phyloP scores from a whole-genome alignment of 2,113 vertebrate genomes.

The Etheostoma spectabile region DNA sequence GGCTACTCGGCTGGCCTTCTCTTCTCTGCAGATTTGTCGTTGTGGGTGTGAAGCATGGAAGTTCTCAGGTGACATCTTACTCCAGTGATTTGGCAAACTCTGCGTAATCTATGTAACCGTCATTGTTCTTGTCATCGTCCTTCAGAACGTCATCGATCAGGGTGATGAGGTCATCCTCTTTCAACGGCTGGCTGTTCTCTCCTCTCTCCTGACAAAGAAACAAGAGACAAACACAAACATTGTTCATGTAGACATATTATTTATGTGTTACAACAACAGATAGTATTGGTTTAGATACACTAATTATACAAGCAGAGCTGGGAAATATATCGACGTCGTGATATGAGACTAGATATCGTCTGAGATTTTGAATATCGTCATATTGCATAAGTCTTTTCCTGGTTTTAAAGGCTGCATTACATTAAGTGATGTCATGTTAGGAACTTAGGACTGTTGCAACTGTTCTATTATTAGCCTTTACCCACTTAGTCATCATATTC shows the following conservation, averaged over 20 bases:
- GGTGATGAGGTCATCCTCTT: slow-evolving; percentile 91
- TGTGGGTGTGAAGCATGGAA: background rate
- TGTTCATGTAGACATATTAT: background rate
- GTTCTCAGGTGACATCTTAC: slow-evolving; percentile 62
- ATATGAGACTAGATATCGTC: too few relatives aligned
- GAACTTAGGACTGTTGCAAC: too few relatives aligned
- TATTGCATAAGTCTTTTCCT: too few relatives aligned
- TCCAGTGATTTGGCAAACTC: slow-evolving; percentile 97
- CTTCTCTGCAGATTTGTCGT: slow-evolving; percentile 4
- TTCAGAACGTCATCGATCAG: slow-evolving; percentile 94
- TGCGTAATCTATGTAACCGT: slow-evolving; percentile 97
- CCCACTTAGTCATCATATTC: too few relatives aligned
- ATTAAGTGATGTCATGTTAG: too few relatives aligned
- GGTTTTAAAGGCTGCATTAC: too few relatives aligned
- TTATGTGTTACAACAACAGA: background rate
- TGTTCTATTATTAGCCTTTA: too few relatives aligned
- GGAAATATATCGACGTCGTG: too few relatives aligned
- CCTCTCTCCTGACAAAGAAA: slow-evolving; percentile 86
- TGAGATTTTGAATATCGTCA: too few relatives aligned
- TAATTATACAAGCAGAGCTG: too few relatives aligned
- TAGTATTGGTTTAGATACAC: too few relatives aligned
- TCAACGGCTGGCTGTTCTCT: slow-evolving; percentile 87
- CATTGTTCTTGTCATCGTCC: slow-evolving; percentile 97
- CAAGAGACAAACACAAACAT: slow-evolving; percentile 4
- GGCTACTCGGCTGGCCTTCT: too few relatives aligned